Conservation (phyloP, 2,113 vertebrate species). For the Elephas maximus region DNA sequence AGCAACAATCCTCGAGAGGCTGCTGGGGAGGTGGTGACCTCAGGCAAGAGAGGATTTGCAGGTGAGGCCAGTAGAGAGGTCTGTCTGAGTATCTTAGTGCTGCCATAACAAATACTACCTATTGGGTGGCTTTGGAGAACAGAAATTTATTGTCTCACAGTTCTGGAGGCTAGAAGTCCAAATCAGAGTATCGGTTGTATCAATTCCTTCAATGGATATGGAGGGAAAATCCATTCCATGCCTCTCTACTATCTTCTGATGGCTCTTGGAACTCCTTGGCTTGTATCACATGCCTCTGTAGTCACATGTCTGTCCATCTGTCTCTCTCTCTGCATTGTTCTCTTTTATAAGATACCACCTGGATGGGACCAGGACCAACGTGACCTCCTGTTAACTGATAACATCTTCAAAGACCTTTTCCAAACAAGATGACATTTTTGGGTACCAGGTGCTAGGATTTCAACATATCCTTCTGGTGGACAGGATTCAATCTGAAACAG, state of each 20-base stretch:
- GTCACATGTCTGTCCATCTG: background rate
- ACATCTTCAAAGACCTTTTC: background rate
- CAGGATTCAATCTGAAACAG: background rate
- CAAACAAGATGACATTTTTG: background rate
- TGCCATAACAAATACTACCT: background rate
- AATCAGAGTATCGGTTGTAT: background rate
- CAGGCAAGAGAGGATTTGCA: background rate
- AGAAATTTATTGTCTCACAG: background rate
- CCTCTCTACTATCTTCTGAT: background rate
- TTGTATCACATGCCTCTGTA: background rate
- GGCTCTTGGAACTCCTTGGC: background rate
- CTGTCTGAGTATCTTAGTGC: background rate
- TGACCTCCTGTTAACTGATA: background rate
- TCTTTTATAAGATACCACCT: background rate
- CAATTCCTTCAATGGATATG: background rate
- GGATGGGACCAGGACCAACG: background rate
- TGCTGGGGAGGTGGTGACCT: background rate
- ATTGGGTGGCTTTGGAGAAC: background rate
- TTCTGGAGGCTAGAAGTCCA: background rate
- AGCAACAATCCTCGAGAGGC: background rate
- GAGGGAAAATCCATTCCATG: background rate
- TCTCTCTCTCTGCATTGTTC: background rate
- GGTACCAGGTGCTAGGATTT: background rate
- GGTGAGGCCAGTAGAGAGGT: background rate
- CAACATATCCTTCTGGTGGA: background rate